phyloP scores from a whole-genome alignment of 2,113 vertebrate species.

The Scalopus aquaticus region DNA sequence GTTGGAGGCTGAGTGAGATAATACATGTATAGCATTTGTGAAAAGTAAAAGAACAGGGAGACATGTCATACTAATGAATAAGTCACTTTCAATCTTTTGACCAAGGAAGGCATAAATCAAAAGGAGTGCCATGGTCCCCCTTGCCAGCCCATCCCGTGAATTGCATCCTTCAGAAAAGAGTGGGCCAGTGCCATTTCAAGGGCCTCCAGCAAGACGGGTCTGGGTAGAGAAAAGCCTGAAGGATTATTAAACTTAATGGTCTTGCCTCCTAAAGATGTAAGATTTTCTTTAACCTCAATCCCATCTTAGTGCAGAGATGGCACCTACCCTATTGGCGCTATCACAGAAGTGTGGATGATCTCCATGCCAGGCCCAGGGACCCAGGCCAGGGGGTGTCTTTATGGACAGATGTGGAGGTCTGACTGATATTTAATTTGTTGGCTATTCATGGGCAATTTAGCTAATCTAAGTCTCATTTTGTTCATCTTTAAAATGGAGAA shows the following conservation, averaged over 20 bases:
- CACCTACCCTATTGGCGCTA: background rate
- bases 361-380: background rate
- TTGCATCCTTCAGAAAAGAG: background rate
- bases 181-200: background rate
- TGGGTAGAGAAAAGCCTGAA: background rate
- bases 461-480: background rate
- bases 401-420: background rate
- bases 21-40: background rate
- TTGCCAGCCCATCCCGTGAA: background rate
- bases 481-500: constrained; percentile 11
- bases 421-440: background rate
- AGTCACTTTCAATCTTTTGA: background rate
- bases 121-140: background rate
- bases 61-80: rapidly evolving
- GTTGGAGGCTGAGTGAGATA: background rate
- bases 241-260: background rate
- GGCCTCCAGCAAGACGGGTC: background rate
- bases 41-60: background rate
- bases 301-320: background rate
- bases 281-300: background rate
- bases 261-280: background rate
- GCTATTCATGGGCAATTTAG: background rate
- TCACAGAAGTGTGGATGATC: background rate
- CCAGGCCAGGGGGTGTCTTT: background rate
- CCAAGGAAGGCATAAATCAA: background rate